Evolutionary conservation across 2,888 invertebrate species (phyloP).

Genomic region (Saturnia pavonia): DNA sequence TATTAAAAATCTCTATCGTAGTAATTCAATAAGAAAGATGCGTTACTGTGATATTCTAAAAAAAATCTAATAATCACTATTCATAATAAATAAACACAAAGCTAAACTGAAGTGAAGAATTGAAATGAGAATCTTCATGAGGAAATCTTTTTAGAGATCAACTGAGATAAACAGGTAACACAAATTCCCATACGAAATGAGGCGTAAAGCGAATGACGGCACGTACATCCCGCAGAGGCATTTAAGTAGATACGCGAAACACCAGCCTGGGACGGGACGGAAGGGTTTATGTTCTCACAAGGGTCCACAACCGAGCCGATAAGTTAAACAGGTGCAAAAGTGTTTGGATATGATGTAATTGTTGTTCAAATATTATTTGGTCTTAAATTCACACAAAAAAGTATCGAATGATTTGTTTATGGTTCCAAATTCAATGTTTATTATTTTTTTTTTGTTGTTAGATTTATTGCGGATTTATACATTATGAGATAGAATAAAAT

Average conservation of each 20-base stretch:
- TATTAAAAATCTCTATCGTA: neutral
- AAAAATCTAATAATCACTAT: neutral
- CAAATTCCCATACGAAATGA: slow-evolving; percentile 12
- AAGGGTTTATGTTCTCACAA: slow-evolving; percentile 8
- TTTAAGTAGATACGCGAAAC: slow-evolving; percentile 7
- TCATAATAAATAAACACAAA: neutral
- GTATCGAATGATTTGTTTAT: too few species aligned
- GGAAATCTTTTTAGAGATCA: slow-evolving; percentile 11
- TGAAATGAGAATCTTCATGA: neutral
- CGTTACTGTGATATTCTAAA: neutral
- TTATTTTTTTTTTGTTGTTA: too few species aligned
- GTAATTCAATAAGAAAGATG: neutral
- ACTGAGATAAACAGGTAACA: slow-evolving; percentile 13
- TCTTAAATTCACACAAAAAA: neutral
- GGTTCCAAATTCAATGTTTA: too few species aligned
- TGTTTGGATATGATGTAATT: slow-evolving; percentile 4
- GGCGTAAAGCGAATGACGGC: slow-evolving; percentile 13
- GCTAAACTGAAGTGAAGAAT: neutral
- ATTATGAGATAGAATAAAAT: too few species aligned
- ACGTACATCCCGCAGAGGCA: slow-evolving; percentile 10
- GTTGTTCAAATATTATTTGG: neutral
- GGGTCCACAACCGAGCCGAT: slow-evolving; percentile 6
- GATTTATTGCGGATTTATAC: too few species aligned
- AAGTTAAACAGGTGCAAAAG: slow-evolving; percentile 18
- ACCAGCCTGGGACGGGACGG: slow-evolving; percentile 3